Conservation (phyloP, 2,888 invertebrate genomes). For the Mesochorus sp. region DNA sequence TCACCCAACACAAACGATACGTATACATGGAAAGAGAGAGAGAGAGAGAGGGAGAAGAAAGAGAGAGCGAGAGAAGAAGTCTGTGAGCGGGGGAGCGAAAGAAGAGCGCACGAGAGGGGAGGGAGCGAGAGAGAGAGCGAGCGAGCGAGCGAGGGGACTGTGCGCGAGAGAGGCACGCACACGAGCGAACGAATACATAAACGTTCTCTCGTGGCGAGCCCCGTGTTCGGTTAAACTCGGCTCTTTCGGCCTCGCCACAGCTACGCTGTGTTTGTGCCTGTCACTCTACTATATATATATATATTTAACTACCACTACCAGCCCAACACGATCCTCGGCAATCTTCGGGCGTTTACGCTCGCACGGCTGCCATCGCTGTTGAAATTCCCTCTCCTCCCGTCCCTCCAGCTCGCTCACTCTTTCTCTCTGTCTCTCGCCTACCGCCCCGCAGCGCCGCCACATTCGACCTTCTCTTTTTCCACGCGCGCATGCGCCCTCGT, state of each 20-base stretch:
- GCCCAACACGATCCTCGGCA: constrained; percentile 25
- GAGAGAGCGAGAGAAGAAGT: constrained; percentile 57
- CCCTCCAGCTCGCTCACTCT: background rate
- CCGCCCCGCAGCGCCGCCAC: background rate
- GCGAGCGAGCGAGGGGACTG: constrained; percentile 18
- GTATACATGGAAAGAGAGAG: constrained; percentile 44
- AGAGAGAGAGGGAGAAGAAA: background rate
- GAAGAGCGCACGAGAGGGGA: constrained; percentile 50
- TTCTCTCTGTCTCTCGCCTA: background rate
- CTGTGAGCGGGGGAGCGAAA: constrained; percentile 31
- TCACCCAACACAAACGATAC: constrained; percentile 27
- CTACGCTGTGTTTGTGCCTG: constrained; percentile 3
- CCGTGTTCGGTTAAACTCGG: constrained; percentile 57
- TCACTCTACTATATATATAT: constrained; percentile 21
- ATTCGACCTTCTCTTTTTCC: constrained; percentile 12
- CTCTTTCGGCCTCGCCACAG: constrained; percentile 57
- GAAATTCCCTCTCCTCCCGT: constrained; percentile 18
- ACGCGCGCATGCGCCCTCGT: constrained; percentile 15
- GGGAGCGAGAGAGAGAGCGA: constrained; percentile 33
- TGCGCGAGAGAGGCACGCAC: constrained; percentile 20
- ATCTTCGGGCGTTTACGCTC: constrained; percentile 56
- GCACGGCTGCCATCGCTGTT: constrained; percentile 61
- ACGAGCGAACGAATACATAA: constrained; percentile 32
- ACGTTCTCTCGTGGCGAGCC: constrained; percentile 41
- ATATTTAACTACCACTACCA: background rate